Evolutionary conservation across 2,888 invertebrate species (phyloP).

Genomic region (Tachystola acroxantha): DNA sequence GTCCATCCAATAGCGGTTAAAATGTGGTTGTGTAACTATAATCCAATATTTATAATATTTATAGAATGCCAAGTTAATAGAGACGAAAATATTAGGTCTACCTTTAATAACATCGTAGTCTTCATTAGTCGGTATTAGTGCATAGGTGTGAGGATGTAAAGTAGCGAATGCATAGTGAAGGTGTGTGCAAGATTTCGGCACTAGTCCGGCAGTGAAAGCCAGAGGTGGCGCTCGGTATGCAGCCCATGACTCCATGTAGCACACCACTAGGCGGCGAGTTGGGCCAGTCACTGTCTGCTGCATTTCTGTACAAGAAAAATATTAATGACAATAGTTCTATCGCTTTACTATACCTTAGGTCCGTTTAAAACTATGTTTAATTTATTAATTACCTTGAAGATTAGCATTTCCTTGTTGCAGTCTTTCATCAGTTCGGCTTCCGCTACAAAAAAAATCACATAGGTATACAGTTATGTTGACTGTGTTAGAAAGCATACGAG

Average conservation of each 20-base stretch:
- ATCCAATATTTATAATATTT: too few relatives aligned
- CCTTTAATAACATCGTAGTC: slow-evolving; percentile 86
- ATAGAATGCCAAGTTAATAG: too few relatives aligned
- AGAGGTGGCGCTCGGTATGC: slow-evolving; percentile 83
- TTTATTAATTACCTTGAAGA: slow-evolving; percentile 48
- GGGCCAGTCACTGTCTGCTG: slow-evolving; percentile 49
- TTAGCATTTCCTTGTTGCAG: slow-evolving; percentile 65
- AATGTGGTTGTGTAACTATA: too few relatives aligned
- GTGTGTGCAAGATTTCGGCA: slow-evolving; percentile 85
- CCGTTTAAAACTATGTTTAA: neutral
- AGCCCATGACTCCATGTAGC: slow-evolving; percentile 83
- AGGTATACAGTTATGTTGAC: neutral
- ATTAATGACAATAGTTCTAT: neutral
- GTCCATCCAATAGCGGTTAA: too few relatives aligned
- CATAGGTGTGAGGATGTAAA: slow-evolving; percentile 81
- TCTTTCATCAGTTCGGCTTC: slow-evolving; percentile 50
- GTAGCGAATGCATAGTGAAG: slow-evolving; percentile 85
- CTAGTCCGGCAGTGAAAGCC: slow-evolving; percentile 80
- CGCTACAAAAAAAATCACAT: slow-evolving; percentile 30
- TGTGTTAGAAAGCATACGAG: too few relatives aligned
- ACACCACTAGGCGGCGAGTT: slow-evolving; percentile 74
- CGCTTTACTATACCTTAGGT: too few relatives aligned
- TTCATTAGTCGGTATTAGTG: slow-evolving; percentile 80
- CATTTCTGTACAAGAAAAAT: slow-evolving; percentile 39
- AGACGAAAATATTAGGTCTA: too few relatives aligned